A percentile compares a stretch with the other conserved stretches of the same genome.
These are phyloP conservation scores for Zaprionus obscuricornis DNA, from an alignment of 2,888 invertebrate genomes.

Conservation along the genomic window DNA sequence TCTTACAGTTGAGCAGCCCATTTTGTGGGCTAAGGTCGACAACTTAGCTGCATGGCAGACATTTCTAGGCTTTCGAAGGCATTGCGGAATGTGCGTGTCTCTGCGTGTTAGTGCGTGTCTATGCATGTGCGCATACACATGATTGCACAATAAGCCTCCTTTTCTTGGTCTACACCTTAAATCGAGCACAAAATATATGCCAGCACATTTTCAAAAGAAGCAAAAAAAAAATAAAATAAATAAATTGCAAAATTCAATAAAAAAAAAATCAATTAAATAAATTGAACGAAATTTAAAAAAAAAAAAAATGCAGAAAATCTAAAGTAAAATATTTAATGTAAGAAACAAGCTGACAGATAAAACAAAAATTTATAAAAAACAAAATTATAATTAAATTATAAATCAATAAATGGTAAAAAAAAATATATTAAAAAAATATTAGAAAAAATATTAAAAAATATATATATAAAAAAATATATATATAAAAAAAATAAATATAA, in stretches of 20 bases:
- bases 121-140: slow-evolving; percentile 60
- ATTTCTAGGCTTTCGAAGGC: slow-evolving; percentile 50
- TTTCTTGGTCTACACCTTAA: slow-evolving; percentile 39
- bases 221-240: too few species aligned
- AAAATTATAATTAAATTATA: too few species aligned
- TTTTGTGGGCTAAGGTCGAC: slow-evolving; percentile 75
- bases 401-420: too few species aligned
- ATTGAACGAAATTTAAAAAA: too few species aligned
- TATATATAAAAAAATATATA: too few species aligned
- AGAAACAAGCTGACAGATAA: too few species aligned
- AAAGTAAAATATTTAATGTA: not conserved
- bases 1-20: slow-evolving; percentile 11
- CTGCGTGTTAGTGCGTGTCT: slow-evolving; percentile 15
- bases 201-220: too few species aligned
- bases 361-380: too few species aligned
- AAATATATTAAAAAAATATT: too few species aligned
- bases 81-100: slow-evolving; percentile 12
- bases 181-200: slow-evolving; percentile 67
- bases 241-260: slow-evolving; percentile 25
- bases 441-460: too few species aligned
- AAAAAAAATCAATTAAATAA: slow-evolving; percentile 22
- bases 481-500: too few species aligned
- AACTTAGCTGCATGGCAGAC: slow-evolving; percentile 67
- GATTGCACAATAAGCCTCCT: slow-evolving; percentile 73
- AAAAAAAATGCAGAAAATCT: slow-evolving; percentile 8